Evolutionary conservation across 2,888 invertebrate genomes (phyloP).

Genomic region (Polydrusus cervinus): DNA sequence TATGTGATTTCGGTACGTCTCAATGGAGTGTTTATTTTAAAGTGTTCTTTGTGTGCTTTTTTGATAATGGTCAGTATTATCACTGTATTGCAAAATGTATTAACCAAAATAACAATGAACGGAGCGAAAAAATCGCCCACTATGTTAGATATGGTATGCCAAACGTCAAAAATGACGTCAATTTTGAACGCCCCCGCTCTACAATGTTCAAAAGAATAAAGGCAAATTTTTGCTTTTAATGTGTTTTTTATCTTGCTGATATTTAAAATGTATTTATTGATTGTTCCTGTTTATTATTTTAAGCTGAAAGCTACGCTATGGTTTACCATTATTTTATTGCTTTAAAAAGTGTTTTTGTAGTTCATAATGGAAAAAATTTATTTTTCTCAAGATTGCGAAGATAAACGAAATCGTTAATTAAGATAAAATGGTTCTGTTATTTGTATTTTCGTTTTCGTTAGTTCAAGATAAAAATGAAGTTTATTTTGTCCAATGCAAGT

Average conservation of each 20-base stretch:
- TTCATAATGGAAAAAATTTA: slow-evolving; percentile 11
- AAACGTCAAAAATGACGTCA: slow-evolving; percentile 67
- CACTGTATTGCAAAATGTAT: slow-evolving; percentile 22
- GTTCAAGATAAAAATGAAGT: background rate
- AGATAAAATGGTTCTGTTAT: background rate
- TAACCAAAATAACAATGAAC: slow-evolving; percentile 34
- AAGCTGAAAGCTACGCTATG: slow-evolving; percentile 21
- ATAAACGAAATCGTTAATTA: background rate
- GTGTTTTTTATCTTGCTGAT: slow-evolving; percentile 49
- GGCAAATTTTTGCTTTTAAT: slow-evolving; percentile 51
- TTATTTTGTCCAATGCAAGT: background rate
- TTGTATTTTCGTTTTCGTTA: background rate
- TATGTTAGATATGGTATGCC: slow-evolving; percentile 64
- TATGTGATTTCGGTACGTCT: slow-evolving; percentile 58
- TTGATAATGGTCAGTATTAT: slow-evolving; percentile 56
- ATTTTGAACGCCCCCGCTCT: slow-evolving; percentile 63
- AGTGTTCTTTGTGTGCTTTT: slow-evolving; percentile 47
- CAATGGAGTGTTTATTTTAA: slow-evolving; percentile 48
- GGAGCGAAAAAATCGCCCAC: slow-evolving; percentile 62
- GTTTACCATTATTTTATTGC: slow-evolving; percentile 30
- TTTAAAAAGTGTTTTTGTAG: slow-evolving; percentile 14
- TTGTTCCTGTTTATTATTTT: slow-evolving; percentile 44
- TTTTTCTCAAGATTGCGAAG: background rate
- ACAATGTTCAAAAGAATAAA: slow-evolving; percentile 60
- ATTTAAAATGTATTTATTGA: slow-evolving; percentile 44